phyloP scores from a whole-genome alignment of 1,140 invertebrate genomes.

The Microplitis mediator region DNA sequence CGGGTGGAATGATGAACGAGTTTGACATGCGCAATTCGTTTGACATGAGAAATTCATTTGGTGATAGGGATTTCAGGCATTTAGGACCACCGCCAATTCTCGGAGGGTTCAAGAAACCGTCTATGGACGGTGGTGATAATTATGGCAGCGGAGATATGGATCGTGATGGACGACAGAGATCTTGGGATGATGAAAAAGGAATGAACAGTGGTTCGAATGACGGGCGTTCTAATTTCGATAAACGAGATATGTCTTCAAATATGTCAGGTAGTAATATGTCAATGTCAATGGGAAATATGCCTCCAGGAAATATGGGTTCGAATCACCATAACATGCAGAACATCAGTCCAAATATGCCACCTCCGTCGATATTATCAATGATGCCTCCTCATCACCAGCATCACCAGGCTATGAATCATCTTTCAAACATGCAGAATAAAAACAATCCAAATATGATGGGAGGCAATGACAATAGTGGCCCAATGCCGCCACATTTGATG shows the following conservation, averaged over 20 bases:
- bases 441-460: slow-evolving; percentile 20
- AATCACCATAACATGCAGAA: slow-evolving; percentile 56
- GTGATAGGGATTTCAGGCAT: slow-evolving; percentile 45
- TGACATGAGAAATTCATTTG: slow-evolving; percentile 40
- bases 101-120: slow-evolving; percentile 35
- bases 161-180: slow-evolving; percentile 37
- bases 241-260: slow-evolving; percentile 37
- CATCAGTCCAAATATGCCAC: slow-evolving; percentile 49
- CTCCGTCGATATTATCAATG: slow-evolving; percentile 44
- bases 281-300: slow-evolving; percentile 19
- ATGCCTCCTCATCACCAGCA: slow-evolving; percentile 42
- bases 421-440: slow-evolving; percentile 46
- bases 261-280: slow-evolving; percentile 37
- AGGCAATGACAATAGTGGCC: slow-evolving; percentile 36
- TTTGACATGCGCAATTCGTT: slow-evolving; percentile 26
- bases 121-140: slow-evolving; percentile 37
- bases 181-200: slow-evolving; percentile 47
- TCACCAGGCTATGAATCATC: slow-evolving; percentile 44
- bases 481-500: slow-evolving; percentile 44
- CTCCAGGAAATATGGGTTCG: slow-evolving; percentile 28
- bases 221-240: slow-evolving; percentile 43
- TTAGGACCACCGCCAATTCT: slow-evolving; percentile 11
- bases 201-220: slow-evolving; percentile 29
- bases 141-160: slow-evolving; percentile 37
- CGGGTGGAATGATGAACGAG: slow-evolving; percentile 13